Base-by-base conservation (phyloP, 2,888 invertebrate genomes). In the Coelinius sp. region DNA sequence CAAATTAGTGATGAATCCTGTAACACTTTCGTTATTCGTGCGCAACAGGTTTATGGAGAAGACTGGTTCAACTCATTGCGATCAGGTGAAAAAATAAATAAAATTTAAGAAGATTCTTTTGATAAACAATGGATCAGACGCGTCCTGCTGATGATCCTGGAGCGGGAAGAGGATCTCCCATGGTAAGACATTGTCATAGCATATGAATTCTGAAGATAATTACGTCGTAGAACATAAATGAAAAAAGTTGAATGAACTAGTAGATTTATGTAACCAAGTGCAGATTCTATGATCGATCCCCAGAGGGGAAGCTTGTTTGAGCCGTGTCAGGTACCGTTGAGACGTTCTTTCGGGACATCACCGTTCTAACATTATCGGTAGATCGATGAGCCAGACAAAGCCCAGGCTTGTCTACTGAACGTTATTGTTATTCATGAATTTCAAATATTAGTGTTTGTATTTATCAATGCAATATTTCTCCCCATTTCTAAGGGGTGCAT, bases 41-140 rank as follows among this genome's bases (percentile, higher is more conserved):
- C 80, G 82, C 83, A 85, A 85, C 85, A 85, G 85, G 85, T 85
- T 82, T 81, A 83, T 78, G 79, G 79, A 74, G 67, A 25, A 69
- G 56, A 78, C 76, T 78, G 70, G 67, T 78, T 77, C 76, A 71
- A 75, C 68, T 68, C 76, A 74, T 76, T 77, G 71, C 75, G 73
- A 78, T 74, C 76, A 63, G 56, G 74, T 73, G 68, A 74, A 74
- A 66, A 68, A 56, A 72, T 59, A 73, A 56, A 73, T 49, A 64
- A 73, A 63, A 56, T 68, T 63, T 71, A 56, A 20, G 67, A 62
- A 49, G 1, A 12, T 38, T 20, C 46, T 68, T 38, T 62, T 25
- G 35, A 56, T 24, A 5, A 56, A 12, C 22, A 70, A 86, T 86
- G 86, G 86, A 86, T 74, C 80, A 82, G 74, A 83, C 81, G 78